These are phyloP conservation scores for Eucriotettix oculatus DNA, from an alignment of 2,888 invertebrate species.

Conservation along the genomic window DNA sequence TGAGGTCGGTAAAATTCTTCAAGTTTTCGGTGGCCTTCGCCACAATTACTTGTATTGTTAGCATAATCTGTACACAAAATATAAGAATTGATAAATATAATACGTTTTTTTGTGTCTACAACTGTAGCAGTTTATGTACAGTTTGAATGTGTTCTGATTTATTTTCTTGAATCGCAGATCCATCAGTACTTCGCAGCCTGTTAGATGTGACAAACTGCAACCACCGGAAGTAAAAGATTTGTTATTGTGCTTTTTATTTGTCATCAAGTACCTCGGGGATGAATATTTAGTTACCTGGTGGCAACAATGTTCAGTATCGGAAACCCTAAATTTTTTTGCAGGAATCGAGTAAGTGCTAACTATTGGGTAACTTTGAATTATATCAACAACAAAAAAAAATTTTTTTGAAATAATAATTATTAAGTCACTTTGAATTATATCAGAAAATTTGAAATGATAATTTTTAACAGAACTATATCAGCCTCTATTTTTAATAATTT, in stretches of 20 bases:
- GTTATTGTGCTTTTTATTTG: slow-evolving; percentile 74
- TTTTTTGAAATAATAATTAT: too few species aligned
- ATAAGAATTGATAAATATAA: too few species aligned
- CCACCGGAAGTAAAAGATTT: slow-evolving; percentile 73
- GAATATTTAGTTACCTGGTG: slow-evolving; percentile 82
- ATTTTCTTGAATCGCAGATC: slow-evolving; percentile 25
- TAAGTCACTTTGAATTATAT: not conserved
- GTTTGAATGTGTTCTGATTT: too few species aligned
- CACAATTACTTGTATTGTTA: too few species aligned
- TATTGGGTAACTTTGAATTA: not conserved
- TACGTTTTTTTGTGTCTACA: too few species aligned
- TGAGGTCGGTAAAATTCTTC: too few species aligned
- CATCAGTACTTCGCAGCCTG: slow-evolving; percentile 30
- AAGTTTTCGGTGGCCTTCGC: too few species aligned
- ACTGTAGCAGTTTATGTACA: too few species aligned
- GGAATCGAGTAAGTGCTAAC: slow-evolving; percentile 53
- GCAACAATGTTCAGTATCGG: slow-evolving; percentile 66
- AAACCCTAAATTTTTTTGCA: slow-evolving; percentile 70
- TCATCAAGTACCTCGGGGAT: slow-evolving; percentile 78
- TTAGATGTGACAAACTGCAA: slow-evolving; percentile 53
- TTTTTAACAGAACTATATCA: too few species aligned
- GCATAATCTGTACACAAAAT: too few species aligned
- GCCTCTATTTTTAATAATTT: too few species aligned
- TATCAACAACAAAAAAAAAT: not conserved
- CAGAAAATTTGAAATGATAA: too few species aligned